A percentile compares a stretch with the other conserved stretches of the same genome.
Conservation (phyloP, 1,140 invertebrate species). For the Dufourea novaeangliae region DNA sequence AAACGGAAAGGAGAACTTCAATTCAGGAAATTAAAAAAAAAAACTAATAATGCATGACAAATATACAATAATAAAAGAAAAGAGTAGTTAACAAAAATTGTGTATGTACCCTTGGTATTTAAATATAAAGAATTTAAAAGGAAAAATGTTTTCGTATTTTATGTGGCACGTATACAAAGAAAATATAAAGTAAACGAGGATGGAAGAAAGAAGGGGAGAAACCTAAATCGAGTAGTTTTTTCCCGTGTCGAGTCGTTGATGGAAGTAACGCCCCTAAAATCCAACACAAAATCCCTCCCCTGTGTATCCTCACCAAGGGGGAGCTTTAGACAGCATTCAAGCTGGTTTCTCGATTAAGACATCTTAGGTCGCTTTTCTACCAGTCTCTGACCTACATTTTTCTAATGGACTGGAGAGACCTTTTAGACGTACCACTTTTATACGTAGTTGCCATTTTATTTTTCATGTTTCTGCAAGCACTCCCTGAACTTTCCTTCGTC, state of each 20-base stretch:
- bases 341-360: conserved; percentile 23
- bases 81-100: neutral
- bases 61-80: neutral
- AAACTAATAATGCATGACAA: neutral
- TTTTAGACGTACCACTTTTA: too few species aligned
- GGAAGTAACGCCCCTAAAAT: conserved; percentile 35
- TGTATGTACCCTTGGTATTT: neutral
- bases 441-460: too few species aligned
- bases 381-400: neutral
- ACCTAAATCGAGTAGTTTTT: conserved; percentile 35
- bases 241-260: conserved; percentile 25
- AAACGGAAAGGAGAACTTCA: neutral
- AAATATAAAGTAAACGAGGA: neutral
- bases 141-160: neutral
- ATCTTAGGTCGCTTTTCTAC: neutral
- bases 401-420: neutral
- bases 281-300: conserved; percentile 13
- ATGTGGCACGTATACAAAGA: neutral
- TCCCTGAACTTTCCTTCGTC: too few species aligned
- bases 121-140: neutral
- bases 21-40: neutral
- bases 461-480: neutral
- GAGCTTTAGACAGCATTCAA: neutral
- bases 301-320: conserved; percentile 9
- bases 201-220: neutral